phyloP scores from a whole-genome alignment of 2,797 vertebrate species.

The Tarsius wallacei region DNA sequence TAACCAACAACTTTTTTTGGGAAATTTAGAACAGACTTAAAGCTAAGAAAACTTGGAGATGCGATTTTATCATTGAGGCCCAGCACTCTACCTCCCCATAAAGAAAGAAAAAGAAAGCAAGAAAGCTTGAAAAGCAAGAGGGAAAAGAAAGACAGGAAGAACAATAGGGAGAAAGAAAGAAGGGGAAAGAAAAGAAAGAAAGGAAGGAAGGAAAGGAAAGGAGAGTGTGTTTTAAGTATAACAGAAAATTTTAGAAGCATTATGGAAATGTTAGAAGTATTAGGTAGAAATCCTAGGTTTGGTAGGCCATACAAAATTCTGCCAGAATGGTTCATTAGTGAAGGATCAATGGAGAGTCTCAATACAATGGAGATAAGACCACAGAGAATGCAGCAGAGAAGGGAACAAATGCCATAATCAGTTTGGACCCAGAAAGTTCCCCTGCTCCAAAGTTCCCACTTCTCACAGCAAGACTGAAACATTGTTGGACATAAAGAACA shows the following conservation, averaged over 20 bases:
- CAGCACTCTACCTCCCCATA: neutral
- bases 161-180: too few species aligned
- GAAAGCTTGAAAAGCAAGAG: too few species aligned
- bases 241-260: neutral
- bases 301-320: neutral
- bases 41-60: neutral
- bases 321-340: neutral
- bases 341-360: neutral
- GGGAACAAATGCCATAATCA: neutral
- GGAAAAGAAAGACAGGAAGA: too few species aligned
- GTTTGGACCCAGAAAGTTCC: neutral
- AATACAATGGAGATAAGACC: neutral
- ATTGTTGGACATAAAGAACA: neutral
- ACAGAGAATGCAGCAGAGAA: neutral
- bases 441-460: neutral
- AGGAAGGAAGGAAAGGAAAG: too few species aligned
- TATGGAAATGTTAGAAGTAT: neutral
- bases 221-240: neutral
- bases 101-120: neutral
- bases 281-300: neutral
- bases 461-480: neutral
- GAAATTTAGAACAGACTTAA: conserved; percentile 10
- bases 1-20: neutral
- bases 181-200: neutral
- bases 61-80: neutral